Base-by-base conservation (phyloP, 2,888 invertebrate species). In the Andrena haemorrhoa region DNA sequence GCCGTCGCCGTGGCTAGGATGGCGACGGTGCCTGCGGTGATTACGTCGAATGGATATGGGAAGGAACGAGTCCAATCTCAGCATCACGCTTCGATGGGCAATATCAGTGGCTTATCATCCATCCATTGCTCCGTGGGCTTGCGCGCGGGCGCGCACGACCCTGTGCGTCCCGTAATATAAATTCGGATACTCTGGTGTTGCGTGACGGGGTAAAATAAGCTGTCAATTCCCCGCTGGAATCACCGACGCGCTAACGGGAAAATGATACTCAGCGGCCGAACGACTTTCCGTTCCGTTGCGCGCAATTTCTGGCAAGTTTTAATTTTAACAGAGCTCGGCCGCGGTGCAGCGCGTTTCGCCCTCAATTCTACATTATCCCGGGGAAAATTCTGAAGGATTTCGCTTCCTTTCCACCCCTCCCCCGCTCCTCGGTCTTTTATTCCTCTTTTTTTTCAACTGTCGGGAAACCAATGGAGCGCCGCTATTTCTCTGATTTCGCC, bases 41-140 rank as follows among this genome's bases (percentile, higher is more conserved):
- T 91, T 91, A 91, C 87, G 84, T 81, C 81, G 74, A 88, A 86
- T 87, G 88, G 90, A 87, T 88, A 87, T 87, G 83, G 88, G 90
- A 88, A 87, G 88, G 89, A 89, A 89, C 88, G 89, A 90, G 91
- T 90, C 88, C 90, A 91, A 91, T 91, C 91, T 91, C 89, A 91
- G 90, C 89, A 83, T 89, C 90, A 90, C 89, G 86, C 88, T 89
- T 87, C 90, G 89, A 90, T 91, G 87, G 87, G 88, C 91, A 92
- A 92, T 91, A 91, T 92, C 91, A 90, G 86, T 89, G 89, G 91
- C 91, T 92, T 91, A 92, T 92, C 92, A 91, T 89, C 88, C 77
- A 82, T 86, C 75, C 87, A 61, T 74, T 74, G 78, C 78, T 83
- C 69, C 74, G 68, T 79, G 72, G 69, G 26, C 33, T 65, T 64